Conservation (phyloP, 2,888 invertebrate species). For the Thelaira solivaga region DNA sequence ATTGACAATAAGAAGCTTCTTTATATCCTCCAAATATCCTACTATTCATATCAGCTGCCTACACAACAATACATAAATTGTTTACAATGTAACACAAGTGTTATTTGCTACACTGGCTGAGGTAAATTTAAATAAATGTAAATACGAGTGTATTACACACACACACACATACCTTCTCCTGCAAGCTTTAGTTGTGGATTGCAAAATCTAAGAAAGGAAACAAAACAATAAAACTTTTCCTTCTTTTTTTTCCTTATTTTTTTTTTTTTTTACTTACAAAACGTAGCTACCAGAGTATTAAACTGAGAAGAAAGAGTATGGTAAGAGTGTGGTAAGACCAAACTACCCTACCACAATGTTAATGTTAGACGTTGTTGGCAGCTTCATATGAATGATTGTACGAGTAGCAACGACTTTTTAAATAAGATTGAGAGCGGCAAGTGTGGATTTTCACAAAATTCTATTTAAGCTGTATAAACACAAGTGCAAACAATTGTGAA, state of each 20-base stretch:
- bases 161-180: too few relatives aligned
- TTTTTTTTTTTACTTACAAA: not conserved
- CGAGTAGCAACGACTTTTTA: constrained; percentile 51
- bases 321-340: too few relatives aligned
- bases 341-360: constrained; percentile 17
- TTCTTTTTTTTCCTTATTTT: not conserved
- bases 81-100: not conserved
- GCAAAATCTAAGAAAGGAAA: not conserved
- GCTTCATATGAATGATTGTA: constrained; percentile 23
- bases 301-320: too few relatives aligned
- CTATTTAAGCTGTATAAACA: constrained; percentile 62
- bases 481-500: constrained; percentile 63
- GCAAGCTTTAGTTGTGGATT: too few relatives aligned
- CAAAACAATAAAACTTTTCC: constrained; percentile 6
- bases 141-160: not conserved
- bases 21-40: constrained; percentile 49
- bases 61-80: not conserved
- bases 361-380: constrained; percentile 18
- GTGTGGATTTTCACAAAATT: constrained; percentile 64
- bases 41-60: constrained; percentile 39
- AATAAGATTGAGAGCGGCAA: constrained; percentile 60
- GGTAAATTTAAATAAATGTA: too few relatives aligned
- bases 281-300: too few relatives aligned
- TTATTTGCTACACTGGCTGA: too few relatives aligned
- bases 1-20: constrained; percentile 60